Evolutionary conservation across 2,797 vertebrate species (phyloP), one percentile per base, ranked within the genome.

Genomic region (Calcarius lapponicus): DNA sequence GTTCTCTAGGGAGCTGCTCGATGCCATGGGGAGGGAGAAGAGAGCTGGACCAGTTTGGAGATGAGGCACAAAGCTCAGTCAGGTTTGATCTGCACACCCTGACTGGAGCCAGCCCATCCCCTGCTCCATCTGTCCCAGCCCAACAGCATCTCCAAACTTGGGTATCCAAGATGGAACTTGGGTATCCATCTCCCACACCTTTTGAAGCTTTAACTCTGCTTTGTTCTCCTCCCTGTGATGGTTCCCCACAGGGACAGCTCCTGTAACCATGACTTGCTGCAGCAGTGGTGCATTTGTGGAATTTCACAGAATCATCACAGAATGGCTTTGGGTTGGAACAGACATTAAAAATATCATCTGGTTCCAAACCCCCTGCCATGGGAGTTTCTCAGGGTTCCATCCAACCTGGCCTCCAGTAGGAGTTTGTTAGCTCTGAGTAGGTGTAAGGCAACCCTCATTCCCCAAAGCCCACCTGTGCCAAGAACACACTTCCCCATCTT

Each of bases 261-360:
- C 70, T 75, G 4, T 0, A 76, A 58, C 28, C 16, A 20, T 0
- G 5, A 13, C 24, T 47, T 48, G 47, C 29, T 26, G 29, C 25
- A 51, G 61, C 45, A 72, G 5, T 0, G 6, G 25, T 9, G 16
- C 13, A 14, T 7, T 36, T 13, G 2, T 5, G 16, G 51, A 78
- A 45, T 47, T 34, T 25, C 66, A 72, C 18, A 60, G 53, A 60
- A 60, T 24, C n/a, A 38, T 7, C 57, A 43, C 20, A 43, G 32
- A 43, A 43, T 1, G 9, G 43, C n/a, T 50, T 38, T n/a, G 43
- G 20, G 45, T 5, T 51, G 18, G 45, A 84, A 65, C 0, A 0
- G 16, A 53, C 18, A 17, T 19, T 20, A 47, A 34, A 56, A 43
- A 38, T 4, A 24, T 3, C 40, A 24, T 9, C 13, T 4, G 24